Conservation (phyloP, 2,113 vertebrate species). For the Cyprinodon brontotheroides region DNA sequence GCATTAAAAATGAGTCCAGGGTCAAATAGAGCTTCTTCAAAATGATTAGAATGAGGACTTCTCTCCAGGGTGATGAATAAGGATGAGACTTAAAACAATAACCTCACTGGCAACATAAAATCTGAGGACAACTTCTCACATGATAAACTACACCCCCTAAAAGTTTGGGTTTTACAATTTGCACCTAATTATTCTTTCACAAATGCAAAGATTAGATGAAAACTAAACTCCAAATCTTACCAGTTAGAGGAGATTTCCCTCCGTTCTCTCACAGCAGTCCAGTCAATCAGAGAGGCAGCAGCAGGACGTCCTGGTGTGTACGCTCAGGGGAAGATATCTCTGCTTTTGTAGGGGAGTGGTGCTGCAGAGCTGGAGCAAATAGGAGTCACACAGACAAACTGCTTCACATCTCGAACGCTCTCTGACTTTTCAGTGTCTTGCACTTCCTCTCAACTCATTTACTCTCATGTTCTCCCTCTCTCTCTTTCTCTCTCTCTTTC, state of each 20-base stretch:
- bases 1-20: slow-evolving; percentile 1
- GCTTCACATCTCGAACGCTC: slow-evolving; percentile 49
- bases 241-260: slow-evolving; percentile 56
- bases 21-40: slow-evolving; percentile 26
- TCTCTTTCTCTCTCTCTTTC: slow-evolving; percentile 22
- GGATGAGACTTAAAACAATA: slow-evolving; percentile 22
- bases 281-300: slow-evolving; percentile 32
- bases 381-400: slow-evolving; percentile 54
- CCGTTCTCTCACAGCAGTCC: slow-evolving; percentile 24
- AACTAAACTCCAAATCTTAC: slow-evolving; percentile 39
- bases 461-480: slow-evolving; percentile 30
- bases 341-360: slow-evolving; percentile 65
- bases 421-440: slow-evolving; percentile 53
- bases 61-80: slow-evolving; percentile 5
- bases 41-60: slow-evolving; percentile 30
- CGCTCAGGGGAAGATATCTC: slow-evolving; percentile 51
- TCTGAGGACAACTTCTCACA: neutral
- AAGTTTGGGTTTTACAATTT: neutral
- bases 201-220: neutral
- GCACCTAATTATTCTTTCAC: slow-evolving; percentile 4
- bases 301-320: slow-evolving; percentile 1
- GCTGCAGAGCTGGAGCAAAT: slow-evolving; percentile 43
- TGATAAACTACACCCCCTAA: neutral
- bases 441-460: slow-evolving; percentile 57
- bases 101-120: neutral